These are phyloP conservation scores for Megalops atlanticus DNA, from an alignment of 2,113 vertebrate genomes.

Conservation along the genomic window DNA sequence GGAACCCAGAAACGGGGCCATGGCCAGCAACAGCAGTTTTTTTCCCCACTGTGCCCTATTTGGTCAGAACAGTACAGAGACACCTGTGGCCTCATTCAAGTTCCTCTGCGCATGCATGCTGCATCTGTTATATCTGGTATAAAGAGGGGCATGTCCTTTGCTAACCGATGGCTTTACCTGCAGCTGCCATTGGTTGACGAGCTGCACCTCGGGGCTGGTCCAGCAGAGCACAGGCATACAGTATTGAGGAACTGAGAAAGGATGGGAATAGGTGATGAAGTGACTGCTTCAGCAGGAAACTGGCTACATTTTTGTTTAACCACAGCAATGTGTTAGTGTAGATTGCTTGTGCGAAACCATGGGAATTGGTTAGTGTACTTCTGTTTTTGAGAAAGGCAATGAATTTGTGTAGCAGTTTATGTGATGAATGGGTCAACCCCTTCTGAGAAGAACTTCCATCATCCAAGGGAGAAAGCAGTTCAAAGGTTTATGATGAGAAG, in stretches of 20 bases:
- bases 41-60: neutral
- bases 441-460: neutral
- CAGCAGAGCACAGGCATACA: no score
- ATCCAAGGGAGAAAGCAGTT: neutral
- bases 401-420: no score
- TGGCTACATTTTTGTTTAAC: no score
- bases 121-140: neutral
- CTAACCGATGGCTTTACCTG: neutral
- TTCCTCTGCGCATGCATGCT: no score
- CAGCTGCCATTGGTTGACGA: neutral
- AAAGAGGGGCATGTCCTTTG: neutral
- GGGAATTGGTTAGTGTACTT: no score
- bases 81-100: no score
- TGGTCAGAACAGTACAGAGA: neutral
- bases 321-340: neutral
- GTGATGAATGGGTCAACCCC: neutral
- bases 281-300: neutral
- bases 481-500: no score
- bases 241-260: neutral
- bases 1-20: neutral
- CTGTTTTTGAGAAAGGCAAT: neutral
- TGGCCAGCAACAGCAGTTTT: neutral
- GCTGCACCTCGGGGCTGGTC: no score
- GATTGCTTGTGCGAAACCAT: no score
- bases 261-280: neutral